These are phyloP conservation scores for Caenorhabditis plicata DNA, from an alignment of 2,888 invertebrate species.

Conservation along the genomic window DNA sequence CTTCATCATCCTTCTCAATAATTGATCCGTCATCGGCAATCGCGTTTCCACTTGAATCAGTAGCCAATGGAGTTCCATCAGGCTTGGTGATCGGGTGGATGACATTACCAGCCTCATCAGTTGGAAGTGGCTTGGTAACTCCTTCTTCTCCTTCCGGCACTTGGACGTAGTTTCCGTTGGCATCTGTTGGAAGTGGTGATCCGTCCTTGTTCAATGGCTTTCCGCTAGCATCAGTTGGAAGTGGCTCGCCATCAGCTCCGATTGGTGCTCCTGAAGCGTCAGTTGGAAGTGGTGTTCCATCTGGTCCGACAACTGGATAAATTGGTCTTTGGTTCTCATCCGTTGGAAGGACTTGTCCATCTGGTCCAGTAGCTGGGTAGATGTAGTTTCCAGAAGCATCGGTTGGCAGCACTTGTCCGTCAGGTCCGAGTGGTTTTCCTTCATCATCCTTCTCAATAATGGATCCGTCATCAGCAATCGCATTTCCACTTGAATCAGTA, in stretches of 20 bases:
- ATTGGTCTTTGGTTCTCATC: conserved; percentile 9
- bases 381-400: conserved; percentile 14
- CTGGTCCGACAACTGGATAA: conserved; percentile 2
- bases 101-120: conserved; percentile 4
- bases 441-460: conserved; percentile 4
- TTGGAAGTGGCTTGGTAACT: background rate
- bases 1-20: conserved; percentile 4
- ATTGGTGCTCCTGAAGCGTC: conserved; percentile 5
- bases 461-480: conserved; percentile 1
- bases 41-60: conserved; percentile 1
- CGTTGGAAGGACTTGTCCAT: conserved; percentile 8
- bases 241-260: background rate
- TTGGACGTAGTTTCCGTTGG: conserved; percentile 1
- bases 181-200: conserved; percentile 4
- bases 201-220: background rate
- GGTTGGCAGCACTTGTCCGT: conserved; percentile 5
- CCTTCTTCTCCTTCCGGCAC: background rate
- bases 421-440: conserved; percentile 9
- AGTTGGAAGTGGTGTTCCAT: conserved; percentile 17
- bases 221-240: conserved; percentile 2
- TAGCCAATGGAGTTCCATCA: conserved; percentile 1
- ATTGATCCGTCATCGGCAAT: conserved; percentile 1
- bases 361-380: conserved; percentile 8
- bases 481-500: conserved; percentile 1
- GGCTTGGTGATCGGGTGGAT: conserved; percentile 4